These are phyloP conservation scores for Ancistrus triradiatus DNA, from an alignment of 2,113 vertebrate species.

Conservation along the genomic window DNA sequence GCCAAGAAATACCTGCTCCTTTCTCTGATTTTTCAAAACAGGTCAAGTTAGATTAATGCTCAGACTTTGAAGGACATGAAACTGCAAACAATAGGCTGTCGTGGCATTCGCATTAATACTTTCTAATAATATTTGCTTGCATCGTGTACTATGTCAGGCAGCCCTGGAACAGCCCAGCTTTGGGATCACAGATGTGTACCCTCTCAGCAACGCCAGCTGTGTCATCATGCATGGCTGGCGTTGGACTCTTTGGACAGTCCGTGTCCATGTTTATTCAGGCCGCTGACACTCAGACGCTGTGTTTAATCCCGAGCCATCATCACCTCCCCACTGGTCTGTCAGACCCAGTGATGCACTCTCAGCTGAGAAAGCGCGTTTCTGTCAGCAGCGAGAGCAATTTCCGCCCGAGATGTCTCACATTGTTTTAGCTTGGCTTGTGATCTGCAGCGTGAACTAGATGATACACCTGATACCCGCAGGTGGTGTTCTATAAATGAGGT, in stretches of 20 bases:
- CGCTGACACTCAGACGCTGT: constrained; percentile 21
- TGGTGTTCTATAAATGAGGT: not conserved
- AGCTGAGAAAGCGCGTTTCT: constrained; percentile 3
- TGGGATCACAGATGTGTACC: not conserved
- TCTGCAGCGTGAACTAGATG: not conserved
- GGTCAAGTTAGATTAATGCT: too few species aligned
- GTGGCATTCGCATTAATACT: too few species aligned
- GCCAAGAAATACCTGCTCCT: too few species aligned
- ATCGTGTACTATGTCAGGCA: too few species aligned
- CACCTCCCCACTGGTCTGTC: constrained; percentile 2
- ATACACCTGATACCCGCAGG: not conserved
- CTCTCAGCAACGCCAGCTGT: constrained; percentile 22
- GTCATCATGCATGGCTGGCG: constrained; percentile 33
- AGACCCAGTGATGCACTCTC: constrained; percentile 1
- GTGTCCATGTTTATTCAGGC: constrained; percentile 31
- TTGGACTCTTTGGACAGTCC: constrained; percentile 2
- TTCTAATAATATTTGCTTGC: too few species aligned
- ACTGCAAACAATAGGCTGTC: too few species aligned
- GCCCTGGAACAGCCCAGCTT: too few species aligned
- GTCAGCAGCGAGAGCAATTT: not conserved
- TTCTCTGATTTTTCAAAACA: too few species aligned
- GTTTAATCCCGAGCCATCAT: constrained; percentile 14
- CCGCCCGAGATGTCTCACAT: not conserved
- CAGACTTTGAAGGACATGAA: too few species aligned
- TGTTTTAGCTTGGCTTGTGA: not conserved